Evolutionary conservation across 2,113 vertebrate genomes (phyloP).

Genomic region (Verasper variegatus): DNA sequence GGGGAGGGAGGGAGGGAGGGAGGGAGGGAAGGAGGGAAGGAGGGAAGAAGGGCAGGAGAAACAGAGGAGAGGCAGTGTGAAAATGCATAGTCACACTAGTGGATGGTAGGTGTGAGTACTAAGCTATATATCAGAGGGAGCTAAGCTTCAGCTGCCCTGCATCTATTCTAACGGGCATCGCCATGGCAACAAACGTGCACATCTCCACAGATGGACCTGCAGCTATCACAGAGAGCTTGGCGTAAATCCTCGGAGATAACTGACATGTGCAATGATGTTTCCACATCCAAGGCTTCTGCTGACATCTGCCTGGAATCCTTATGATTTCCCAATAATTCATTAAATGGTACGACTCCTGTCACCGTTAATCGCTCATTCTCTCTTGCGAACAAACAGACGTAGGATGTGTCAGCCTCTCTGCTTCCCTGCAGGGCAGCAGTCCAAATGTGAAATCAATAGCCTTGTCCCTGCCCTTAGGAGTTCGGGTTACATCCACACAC

Average conservation of each 20-base stretch:
- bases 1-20: neutral
- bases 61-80: conserved; percentile 26
- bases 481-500: conserved; percentile 50
- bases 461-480: conserved; percentile 59
- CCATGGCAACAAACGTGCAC: conserved; percentile 46
- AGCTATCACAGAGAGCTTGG: neutral
- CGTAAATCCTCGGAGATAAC: conserved; percentile 3
- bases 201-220: neutral
- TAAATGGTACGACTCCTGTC: neutral
- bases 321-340: neutral
- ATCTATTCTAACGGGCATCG: neutral
- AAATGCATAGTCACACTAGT: conserved; percentile 54
- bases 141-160: conserved; percentile 39
- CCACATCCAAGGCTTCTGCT: neutral
- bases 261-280: conserved; percentile 1
- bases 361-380: neutral
- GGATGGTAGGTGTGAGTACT: conserved; percentile 51
- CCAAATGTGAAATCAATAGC: conserved; percentile 73
- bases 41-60: conserved; percentile 1
- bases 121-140: neutral
- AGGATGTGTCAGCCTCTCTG: conserved; percentile 54
- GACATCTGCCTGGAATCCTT: neutral
- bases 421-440: conserved; percentile 35
- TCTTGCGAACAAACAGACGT: neutral
- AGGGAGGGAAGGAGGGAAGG: conserved; percentile 3